A percentile compares a stretch with the other conserved stretches of the same genome.
Conservation (phyloP, 2,888 invertebrate genomes). For the Drosophila anomalipes region DNA sequence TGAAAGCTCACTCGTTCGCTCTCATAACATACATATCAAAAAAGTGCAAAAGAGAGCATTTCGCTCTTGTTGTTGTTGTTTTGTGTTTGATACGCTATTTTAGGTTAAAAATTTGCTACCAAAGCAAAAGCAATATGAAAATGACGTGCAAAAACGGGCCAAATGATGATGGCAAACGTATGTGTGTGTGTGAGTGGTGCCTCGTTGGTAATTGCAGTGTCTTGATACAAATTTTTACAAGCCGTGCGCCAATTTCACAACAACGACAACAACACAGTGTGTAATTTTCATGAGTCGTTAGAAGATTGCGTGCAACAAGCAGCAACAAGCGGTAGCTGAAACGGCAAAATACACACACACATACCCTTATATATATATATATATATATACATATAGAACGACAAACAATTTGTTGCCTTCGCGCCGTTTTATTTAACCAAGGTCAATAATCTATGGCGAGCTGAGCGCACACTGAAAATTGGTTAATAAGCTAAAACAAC, state of each 20-base stretch:
- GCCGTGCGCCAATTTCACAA: conserved; percentile 37
- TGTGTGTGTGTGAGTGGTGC: conserved; percentile 3
- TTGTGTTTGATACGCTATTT: conserved; percentile 69
- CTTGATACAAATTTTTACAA: conserved; percentile 27
- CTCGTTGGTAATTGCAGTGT: conserved; percentile 27
- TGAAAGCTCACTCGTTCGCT: conserved; percentile 55
- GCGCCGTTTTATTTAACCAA: conserved; percentile 58
- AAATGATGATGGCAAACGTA: conserved; percentile 23
- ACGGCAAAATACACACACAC: conserved; percentile 20
- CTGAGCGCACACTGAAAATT: conserved; percentile 54
- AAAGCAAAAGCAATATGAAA: conserved; percentile 50
- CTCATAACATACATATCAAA: conserved; percentile 29
- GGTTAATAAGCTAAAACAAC: conserved; percentile 51
- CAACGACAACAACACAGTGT: conserved; percentile 20
- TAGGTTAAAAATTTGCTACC: conserved; percentile 73
- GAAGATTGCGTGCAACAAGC: conserved; percentile 38
- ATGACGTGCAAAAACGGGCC: conserved; percentile 48
- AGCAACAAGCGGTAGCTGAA: conserved; percentile 45
- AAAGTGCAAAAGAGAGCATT: conserved; percentile 13
- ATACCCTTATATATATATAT: neutral
- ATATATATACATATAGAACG: neutral
- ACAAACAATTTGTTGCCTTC: conserved; percentile 7
- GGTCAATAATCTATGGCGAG: conserved; percentile 72
- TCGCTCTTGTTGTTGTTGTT: conserved; percentile 45
- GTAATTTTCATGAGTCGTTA: conserved; percentile 29